Evolutionary conservation across 2,888 invertebrate genomes (phyloP).

Genomic region (Zaprionus bogoriensis): DNA sequence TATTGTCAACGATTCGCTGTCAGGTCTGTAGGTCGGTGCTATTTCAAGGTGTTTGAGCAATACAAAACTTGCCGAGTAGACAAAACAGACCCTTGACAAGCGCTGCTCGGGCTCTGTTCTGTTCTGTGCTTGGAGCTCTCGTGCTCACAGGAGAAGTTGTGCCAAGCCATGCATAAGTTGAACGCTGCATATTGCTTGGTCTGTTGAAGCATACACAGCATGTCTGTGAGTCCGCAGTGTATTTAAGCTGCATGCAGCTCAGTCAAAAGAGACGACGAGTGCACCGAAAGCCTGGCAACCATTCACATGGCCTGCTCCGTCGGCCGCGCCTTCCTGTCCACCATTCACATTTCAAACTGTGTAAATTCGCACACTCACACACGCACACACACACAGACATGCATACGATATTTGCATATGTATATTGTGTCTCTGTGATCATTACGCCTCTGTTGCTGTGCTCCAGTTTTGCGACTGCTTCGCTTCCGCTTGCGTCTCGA

Average conservation of each 20-base stretch:
- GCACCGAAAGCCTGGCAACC: neutral
- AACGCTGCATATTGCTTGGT: neutral
- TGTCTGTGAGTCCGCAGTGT: neutral
- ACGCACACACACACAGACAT: neutral
- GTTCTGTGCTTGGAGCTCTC: no score
- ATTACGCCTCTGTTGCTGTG: slow-evolving; percentile 1
- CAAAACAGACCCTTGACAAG: no score
- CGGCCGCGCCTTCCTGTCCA: neutral
- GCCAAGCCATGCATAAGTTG: no score
- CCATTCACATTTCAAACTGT: neutral
- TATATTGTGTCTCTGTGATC: neutral
- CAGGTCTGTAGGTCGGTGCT: neutral
- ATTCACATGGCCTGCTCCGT: neutral
- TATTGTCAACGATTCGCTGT: neutral
- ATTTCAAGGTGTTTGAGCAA: neutral
- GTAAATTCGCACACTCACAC: neutral
- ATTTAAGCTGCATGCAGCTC: slow-evolving; percentile 13
- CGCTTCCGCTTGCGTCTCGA: neutral
- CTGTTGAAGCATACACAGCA: neutral
- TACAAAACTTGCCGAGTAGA: no score
- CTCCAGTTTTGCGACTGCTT: slow-evolving; percentile 1
- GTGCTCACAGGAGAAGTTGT: no score
- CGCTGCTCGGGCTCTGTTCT: no score
- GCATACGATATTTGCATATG: neutral
- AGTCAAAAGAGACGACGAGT: slow-evolving; percentile 9